Percentiles rank a stretch among this genome's conserved stretches.
Conservation (phyloP, 1,140 invertebrate species). For the Delia radicum region DNA sequence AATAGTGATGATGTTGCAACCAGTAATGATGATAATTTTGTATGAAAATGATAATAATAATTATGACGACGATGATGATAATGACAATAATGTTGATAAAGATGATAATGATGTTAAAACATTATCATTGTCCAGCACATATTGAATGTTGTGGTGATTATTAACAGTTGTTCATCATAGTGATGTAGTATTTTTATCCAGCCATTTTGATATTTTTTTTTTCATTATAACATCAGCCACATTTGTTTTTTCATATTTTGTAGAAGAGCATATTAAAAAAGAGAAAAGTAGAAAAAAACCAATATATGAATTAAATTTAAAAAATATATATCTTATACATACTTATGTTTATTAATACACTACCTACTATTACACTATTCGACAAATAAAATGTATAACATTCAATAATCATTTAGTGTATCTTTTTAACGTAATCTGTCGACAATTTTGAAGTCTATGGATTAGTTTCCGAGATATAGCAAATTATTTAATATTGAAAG, state of each 20-base stretch:
- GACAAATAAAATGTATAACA: no score
- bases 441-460: no score
- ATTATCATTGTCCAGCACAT: background rate
- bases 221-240: background rate
- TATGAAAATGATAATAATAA: no score
- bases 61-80: background rate
- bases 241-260: background rate
- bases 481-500: no score
- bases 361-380: no score
- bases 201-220: background rate
- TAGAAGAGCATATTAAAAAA: background rate
- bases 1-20: background rate
- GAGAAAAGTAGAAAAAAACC: background rate
- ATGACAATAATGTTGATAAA: background rate
- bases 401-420: no score
- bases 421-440: no score
- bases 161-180: constrained; percentile 16
- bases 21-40: background rate
- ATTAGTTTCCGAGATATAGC: no score
- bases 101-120: background rate
- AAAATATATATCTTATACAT: background rate
- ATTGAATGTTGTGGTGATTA: constrained; percentile 6
- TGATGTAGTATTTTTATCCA: constrained; percentile 4
- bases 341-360: background rate
- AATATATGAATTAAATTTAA: background rate